phyloP scores from a whole-genome alignment of 2,113 vertebrate species.

The Canis aureus region DNA sequence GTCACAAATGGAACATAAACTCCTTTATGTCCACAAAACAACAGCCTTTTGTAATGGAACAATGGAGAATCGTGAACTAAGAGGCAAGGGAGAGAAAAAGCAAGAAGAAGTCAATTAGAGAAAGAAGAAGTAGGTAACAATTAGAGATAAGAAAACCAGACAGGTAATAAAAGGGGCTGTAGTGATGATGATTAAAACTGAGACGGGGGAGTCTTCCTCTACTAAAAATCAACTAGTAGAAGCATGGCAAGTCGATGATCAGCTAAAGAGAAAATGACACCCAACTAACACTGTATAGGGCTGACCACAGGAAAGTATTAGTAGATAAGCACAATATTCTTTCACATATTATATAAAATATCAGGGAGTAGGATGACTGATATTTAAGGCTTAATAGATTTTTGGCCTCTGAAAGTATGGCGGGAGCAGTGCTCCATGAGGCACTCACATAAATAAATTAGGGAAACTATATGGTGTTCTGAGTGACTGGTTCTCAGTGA shows the following conservation, averaged over 20 bases:
- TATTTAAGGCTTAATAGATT: conserved; percentile 70
- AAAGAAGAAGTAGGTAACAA: background rate
- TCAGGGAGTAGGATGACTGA: conserved; percentile 22
- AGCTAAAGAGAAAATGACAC: background rate
- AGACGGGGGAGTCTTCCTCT: background rate
- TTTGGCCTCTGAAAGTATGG: conserved; percentile 48
- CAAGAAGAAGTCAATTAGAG: background rate
- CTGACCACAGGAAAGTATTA: background rate
- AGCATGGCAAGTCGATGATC: background rate
- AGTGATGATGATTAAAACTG: background rate
- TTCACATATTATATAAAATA: background rate
- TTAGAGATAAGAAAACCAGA: background rate
- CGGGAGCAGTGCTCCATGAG: background rate
- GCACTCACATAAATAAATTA: conserved; percentile 69
- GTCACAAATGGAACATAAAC: background rate
- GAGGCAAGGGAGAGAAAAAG: background rate
- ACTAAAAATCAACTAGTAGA: background rate
- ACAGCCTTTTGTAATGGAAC: background rate
- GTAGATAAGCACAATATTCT: conserved; percentile 8
- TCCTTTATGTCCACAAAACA: background rate
- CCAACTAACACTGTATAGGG: background rate
- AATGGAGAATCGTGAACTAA: background rate
- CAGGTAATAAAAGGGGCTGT: background rate
- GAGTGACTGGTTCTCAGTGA: conserved; percentile 63
- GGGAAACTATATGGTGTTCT: conserved; percentile 65